Conservation (phyloP, 2,888 invertebrate genomes). For the Strigamia crassipes region DNA sequence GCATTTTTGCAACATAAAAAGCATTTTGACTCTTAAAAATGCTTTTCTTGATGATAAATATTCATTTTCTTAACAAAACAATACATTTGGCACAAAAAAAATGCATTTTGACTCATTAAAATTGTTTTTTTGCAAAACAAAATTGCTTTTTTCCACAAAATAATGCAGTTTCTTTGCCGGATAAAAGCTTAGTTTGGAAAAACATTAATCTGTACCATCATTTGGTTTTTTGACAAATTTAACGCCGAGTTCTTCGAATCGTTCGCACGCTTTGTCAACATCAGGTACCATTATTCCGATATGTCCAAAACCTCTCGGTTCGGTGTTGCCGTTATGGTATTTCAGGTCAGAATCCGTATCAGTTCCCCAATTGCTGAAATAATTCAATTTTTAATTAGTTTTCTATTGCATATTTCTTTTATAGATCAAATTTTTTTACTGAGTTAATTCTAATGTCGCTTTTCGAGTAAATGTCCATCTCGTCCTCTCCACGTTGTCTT, state of each 20-base stretch:
- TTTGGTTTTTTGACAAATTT: constrained; percentile 87
- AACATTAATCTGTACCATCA: constrained; percentile 64
- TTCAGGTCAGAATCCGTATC: constrained; percentile 76
- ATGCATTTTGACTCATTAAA: no score
- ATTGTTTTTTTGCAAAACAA: no score
- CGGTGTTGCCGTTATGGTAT: constrained; percentile 89
- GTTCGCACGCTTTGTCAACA: constrained; percentile 82
- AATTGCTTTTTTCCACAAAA: no score
- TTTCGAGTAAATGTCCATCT: constrained; percentile 81
- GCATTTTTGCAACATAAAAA: no score
- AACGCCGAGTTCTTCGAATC: constrained; percentile 83
- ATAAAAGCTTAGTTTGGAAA: no score
- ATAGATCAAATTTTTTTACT: constrained; percentile 70
- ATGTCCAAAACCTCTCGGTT: constrained; percentile 87
- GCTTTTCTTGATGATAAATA: no score
- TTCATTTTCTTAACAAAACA: no score
- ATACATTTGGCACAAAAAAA: no score
- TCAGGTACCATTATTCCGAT: constrained; percentile 92
- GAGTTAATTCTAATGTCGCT: constrained; percentile 88
- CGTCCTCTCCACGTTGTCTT: constrained; percentile 70
- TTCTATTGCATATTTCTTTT: not conserved
- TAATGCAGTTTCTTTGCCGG: no score
- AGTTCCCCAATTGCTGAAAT: constrained; percentile 68
- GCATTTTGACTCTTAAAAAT: no score
- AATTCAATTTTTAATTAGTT: not conserved